Evolutionary conservation across 2,797 vertebrate genomes (phyloP).

Genomic region (Anguilla megastoma): DNA sequence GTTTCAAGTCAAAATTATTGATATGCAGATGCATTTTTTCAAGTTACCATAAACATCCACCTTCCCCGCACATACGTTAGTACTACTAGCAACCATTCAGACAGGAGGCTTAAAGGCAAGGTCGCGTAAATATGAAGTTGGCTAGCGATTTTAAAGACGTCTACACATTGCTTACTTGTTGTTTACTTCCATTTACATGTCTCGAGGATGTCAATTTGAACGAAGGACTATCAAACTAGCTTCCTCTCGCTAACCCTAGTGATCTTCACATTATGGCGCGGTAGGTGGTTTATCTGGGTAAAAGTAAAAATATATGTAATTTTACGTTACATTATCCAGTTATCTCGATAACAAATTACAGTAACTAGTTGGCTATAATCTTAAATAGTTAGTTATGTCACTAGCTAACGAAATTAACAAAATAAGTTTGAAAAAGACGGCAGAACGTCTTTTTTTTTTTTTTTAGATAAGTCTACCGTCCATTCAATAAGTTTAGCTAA

Average conservation of each 20-base stretch:
- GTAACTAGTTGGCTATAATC: not conserved
- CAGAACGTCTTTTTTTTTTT: not conserved
- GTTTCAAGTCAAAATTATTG: not conserved
- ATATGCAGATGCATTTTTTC: not conserved
- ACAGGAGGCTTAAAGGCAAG: not conserved
- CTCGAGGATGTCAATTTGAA: not conserved
- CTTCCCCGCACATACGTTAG: not conserved
- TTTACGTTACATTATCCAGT: not conserved
- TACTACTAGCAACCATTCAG: not conserved
- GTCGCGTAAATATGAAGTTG: not conserved
- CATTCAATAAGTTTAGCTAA: not conserved
- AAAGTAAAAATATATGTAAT: not conserved
- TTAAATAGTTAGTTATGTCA: not conserved
- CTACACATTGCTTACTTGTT: not conserved
- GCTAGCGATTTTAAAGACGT: not conserved
- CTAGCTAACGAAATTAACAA: not conserved
- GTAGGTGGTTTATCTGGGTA: not conserved
- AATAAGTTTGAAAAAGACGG: not conserved
- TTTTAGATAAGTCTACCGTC: not conserved
- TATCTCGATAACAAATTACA: not conserved
- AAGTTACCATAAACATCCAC: not conserved
- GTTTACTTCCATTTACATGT: not conserved
- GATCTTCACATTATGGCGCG: not conserved
- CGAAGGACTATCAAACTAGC: not conserved
- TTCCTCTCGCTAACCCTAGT: not conserved